These are phyloP conservation scores for Merodon equestris DNA, from an alignment of 2,888 invertebrate genomes.

Conservation along the genomic window DNA sequence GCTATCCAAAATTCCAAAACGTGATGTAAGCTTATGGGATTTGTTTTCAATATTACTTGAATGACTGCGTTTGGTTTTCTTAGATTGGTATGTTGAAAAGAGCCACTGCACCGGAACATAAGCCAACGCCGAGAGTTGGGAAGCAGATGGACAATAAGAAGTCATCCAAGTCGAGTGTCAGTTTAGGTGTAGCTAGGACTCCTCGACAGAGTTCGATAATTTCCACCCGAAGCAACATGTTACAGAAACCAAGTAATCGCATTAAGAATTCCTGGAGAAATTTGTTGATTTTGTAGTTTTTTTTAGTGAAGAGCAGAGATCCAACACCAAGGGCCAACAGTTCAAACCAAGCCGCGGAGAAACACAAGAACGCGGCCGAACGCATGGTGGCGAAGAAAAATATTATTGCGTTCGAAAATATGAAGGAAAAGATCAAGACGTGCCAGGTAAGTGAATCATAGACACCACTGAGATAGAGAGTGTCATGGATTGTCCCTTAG, in stretches of 20 bases:
- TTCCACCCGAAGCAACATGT: constrained; percentile 22
- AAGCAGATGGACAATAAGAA: constrained; percentile 1
- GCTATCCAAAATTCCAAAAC: constrained; percentile 55
- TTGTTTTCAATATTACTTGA: no score
- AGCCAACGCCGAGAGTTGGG: no score
- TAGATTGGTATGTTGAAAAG: no score
- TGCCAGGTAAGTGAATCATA: constrained; percentile 27
- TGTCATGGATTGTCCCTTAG: constrained; percentile 1
- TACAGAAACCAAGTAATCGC: constrained; percentile 12
- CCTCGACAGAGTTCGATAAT: not conserved
- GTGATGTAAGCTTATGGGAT: constrained; percentile 23
- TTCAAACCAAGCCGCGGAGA: not conserved
- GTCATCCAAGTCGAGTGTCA: constrained; percentile 8
- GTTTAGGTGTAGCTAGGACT: not conserved
- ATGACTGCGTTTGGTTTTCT: no score
- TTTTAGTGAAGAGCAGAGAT: constrained; percentile 19
- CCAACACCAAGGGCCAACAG: constrained; percentile 7
- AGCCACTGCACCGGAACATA: no score
- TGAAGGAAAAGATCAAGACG: constrained; percentile 24
- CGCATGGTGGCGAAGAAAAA: constrained; percentile 25
- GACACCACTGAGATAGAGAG: not conserved
- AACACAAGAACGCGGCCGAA: constrained; percentile 5
- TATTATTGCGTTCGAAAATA: constrained; percentile 8
- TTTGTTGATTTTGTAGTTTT: not conserved
- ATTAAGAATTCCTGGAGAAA: not conserved